Evolutionary conservation across 2,888 invertebrate species (phyloP), one percentile per base, ranked within the genome.

Genomic region (Diadegma fenestrale): DNA sequence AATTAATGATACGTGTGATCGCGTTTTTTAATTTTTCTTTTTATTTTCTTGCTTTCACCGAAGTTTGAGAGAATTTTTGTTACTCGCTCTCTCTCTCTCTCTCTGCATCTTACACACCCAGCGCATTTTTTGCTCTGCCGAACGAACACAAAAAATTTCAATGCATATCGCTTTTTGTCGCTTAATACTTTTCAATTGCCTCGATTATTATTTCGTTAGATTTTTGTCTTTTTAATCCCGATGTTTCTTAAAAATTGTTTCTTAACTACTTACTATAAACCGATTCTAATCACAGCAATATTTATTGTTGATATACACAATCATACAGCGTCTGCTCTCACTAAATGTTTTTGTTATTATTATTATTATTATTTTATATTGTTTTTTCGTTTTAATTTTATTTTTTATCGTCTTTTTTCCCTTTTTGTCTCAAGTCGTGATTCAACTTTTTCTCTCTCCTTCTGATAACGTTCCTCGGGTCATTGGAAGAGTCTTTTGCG

Each of bases 301-400:
- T 93, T 94, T 94, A 94, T 94, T 94, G 93, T 94, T 94, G 93
- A 93, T 93, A 94, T 93, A 93, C 93, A 93, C 92, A 92, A 93
- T 93, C 93, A 92, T 93, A 93, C 93, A 93, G 92, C 91, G 88
- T 92, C 91, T 37, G 37, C 37, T 93, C 92, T 93, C 92, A 93
- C 92, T 93, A 93, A 92, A 88, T 92, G 89, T 90, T 92, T 89
- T 87, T 83, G 72, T 88, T 78, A 85, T 87, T 68, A n/a, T n/a
- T n/a, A n/a, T 85, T 86, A 73, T 80, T 54, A n/a, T 82, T 78
- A 61, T 69, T 73, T 61, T 84, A 61, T 10, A 10, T 10, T 90
- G 92, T 89, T 88, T 83, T 87, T 69, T 85, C 85, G 76, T 80
- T 54, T 82, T 76, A 66, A 69, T 73, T 61, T 84, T 64, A 37